A percentile compares a stretch with the other conserved stretches of the same genome.
Evolutionary conservation across 2,113 vertebrate genomes (phyloP).

Genomic region (Megaleporinus macrocephalus): DNA sequence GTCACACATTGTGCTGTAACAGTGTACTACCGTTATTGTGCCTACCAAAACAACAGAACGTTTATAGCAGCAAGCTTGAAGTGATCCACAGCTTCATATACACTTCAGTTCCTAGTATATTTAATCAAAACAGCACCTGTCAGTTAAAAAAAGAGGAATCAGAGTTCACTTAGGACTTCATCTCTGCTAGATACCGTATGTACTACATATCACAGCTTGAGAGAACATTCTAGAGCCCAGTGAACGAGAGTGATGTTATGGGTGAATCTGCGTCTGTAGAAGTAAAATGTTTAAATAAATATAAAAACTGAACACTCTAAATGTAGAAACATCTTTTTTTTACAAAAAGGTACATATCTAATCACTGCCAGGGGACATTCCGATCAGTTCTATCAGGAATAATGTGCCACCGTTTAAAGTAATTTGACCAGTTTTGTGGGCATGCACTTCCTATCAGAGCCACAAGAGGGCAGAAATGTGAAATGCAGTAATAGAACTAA

Average conservation of each 20-base stretch:
- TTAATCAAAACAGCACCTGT: constrained; percentile 34
- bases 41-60: neutral
- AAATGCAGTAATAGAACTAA: neutral
- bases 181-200: neutral
- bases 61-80: constrained; percentile 56
- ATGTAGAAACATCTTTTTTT: constrained; percentile 41
- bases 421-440: neutral
- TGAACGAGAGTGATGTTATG: neutral
- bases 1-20: neutral
- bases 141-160: constrained; percentile 3
- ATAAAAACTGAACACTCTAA: constrained; percentile 17
- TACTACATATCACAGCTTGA: constrained; percentile 5
- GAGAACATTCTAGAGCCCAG: neutral
- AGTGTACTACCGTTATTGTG: neutral
- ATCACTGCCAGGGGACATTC: constrained; percentile 32
- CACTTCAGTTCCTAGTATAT: neutral
- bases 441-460: neutral
- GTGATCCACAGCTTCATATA: constrained; percentile 16
- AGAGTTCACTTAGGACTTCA: neutral
- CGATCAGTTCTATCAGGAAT: constrained; percentile 12
- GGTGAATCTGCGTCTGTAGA: neutral
- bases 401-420: neutral
- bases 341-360: constrained; percentile 33
- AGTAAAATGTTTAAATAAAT: constrained; percentile 23
- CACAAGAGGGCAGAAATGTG: constrained; percentile 8